Base-by-base conservation (phyloP, 2,888 invertebrate species). In the Amblyteles armatorius region DNA sequence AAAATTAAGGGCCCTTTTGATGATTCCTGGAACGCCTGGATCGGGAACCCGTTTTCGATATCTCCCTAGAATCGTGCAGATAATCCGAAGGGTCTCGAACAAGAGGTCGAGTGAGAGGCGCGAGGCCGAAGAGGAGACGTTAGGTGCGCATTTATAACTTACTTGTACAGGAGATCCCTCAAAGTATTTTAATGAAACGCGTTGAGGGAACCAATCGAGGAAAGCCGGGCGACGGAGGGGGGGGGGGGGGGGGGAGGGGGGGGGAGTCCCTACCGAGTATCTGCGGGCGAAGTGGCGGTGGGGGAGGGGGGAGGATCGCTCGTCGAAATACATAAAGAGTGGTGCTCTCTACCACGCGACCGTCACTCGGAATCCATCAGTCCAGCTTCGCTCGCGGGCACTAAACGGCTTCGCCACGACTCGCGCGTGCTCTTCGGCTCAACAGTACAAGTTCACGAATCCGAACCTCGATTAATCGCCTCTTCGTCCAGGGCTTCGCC, bases 311-410 rank as follows among this genome's bases (percentile, higher is more conserved):
- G 9, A 9, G 57, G 82, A 79, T 84, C 67, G 78, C 71, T 52
- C 36, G 48, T 77, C 40, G 79, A 77, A 68, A 79, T 79, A 80
- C 86, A 90, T 91, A 90, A 91, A 90, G 89, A 86, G 84, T 88
- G 88, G 88, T 72, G 85, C 71, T 83, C 81, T 71, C 73, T 78
- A 68, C 79, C 85, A 89, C 85, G 84, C 86, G 87, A 84, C 88
- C 90, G 89, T 90, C 86, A 79, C 82, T 87, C 83, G 80, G 78
- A 82, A 80, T 78, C 69, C 44, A 82, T 77, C 82, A 60, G 72
- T 65, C 48, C 79, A 69, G 60, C 73, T 83, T 60, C 26, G 48
- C 29, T 79, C 73, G 68, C 44, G 72, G 68, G 44, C 57, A 19
- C 48, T 73, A 67, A 26, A 50, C 69, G 50, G 57, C 44, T n/a